Evolutionary conservation across 2,888 invertebrate genomes (phyloP).

Genomic region (Beris chalybata): DNA sequence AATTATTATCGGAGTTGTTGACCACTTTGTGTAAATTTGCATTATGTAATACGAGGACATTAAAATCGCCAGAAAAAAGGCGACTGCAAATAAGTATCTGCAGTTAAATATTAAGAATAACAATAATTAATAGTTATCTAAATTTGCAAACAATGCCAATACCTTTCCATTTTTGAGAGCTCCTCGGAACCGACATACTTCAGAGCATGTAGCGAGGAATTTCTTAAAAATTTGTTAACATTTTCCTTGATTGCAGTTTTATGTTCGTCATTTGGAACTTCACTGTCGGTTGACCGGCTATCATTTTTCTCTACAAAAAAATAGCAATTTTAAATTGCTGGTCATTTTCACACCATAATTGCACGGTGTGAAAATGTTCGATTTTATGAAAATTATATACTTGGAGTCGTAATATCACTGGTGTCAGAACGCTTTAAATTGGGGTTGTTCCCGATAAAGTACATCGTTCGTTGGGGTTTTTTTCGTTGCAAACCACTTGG

Average conservation of each 20-base stretch:
- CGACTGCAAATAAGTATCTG: constrained; percentile 14
- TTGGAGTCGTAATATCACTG: no score
- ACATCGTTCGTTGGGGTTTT: no score
- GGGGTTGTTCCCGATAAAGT: no score
- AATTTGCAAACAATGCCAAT: background rate
- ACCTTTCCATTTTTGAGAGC: constrained; percentile 52
- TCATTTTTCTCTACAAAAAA: no score
- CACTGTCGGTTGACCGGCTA: background rate
- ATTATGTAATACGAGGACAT: constrained; percentile 74
- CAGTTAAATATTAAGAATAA: background rate
- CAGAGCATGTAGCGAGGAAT: constrained; percentile 74
- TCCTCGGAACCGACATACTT: constrained; percentile 67
- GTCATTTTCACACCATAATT: no score
- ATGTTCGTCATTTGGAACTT: background rate
- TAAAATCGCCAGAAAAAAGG: constrained; percentile 59
- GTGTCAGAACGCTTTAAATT: no score
- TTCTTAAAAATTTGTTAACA: constrained; percentile 65
- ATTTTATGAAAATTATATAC: no score
- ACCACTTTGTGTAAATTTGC: constrained; percentile 73
- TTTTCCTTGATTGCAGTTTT: constrained; percentile 45
- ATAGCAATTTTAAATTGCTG: no score
- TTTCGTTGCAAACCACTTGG: no score
- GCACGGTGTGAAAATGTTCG: no score
- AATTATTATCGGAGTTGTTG: constrained; percentile 74
- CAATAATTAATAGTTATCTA: background rate